Conservation (phyloP, 2,888 invertebrate genomes). For the Parnassius apollo region DNA sequence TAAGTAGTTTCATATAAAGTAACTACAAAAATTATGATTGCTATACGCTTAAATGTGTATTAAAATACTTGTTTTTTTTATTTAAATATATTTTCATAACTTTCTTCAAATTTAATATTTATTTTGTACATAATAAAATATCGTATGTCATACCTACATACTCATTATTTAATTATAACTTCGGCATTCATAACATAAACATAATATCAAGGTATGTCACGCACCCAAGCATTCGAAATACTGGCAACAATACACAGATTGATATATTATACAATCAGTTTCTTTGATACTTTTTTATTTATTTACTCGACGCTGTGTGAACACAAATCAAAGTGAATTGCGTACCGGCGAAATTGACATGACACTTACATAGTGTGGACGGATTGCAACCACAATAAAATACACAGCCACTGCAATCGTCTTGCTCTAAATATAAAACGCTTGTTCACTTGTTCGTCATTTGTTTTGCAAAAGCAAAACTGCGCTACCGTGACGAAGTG, state of each 20-base stretch:
- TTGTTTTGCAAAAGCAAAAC: slow-evolving; percentile 18
- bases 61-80: too few relatives aligned
- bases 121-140: too few relatives aligned
- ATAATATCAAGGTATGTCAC: background rate
- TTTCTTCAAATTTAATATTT: too few relatives aligned
- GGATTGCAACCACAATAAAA: slow-evolving; percentile 26
- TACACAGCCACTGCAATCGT: slow-evolving; percentile 16
- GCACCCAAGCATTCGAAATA: background rate
- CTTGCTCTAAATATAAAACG: slow-evolving; percentile 32
- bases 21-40: too few relatives aligned
- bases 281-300: slow-evolving; percentile 24
- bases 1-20: too few relatives aligned
- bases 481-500: slow-evolving; percentile 5
- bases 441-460: slow-evolving; percentile 26
- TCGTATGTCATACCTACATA: too few relatives aligned
- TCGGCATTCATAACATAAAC: too few relatives aligned
- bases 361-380: slow-evolving; percentile 35
- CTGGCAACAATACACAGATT: slow-evolving; percentile 13
- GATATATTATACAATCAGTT: slow-evolving; percentile 21
- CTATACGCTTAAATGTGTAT: too few relatives aligned
- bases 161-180: too few relatives aligned
- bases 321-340: slow-evolving; percentile 37
- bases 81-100: too few relatives aligned
- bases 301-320: slow-evolving; percentile 22
- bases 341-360: slow-evolving; percentile 31